Evolutionary conservation across 2,797 vertebrate genomes (phyloP).

Genomic region (Syngnathus acus): DNA sequence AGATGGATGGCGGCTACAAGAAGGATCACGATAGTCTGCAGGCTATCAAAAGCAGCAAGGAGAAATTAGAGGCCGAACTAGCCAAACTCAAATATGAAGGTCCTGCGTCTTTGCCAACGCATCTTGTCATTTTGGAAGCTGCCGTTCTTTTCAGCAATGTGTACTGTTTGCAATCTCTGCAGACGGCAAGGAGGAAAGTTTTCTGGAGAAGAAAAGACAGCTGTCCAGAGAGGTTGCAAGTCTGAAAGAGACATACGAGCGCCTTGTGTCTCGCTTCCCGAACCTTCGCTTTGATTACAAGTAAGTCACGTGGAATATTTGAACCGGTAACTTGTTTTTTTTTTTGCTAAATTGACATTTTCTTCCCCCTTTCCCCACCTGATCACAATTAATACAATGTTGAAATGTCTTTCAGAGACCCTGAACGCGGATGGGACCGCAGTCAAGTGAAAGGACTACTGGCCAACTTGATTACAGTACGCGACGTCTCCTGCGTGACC

Average conservation of each 20-base stretch:
- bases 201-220: constrained; percentile 73
- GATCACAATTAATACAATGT: not conserved
- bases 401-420: constrained; percentile 65
- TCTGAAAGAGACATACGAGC: constrained; percentile 77
- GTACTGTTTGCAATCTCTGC: not conserved
- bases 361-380: too few relatives aligned
- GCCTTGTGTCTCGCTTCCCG: constrained; percentile 78
- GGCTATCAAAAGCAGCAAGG: constrained; percentile 67
- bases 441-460: constrained; percentile 83
- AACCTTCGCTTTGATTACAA: constrained; percentile 86
- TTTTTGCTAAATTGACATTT: too few relatives aligned
- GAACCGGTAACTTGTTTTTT: too few relatives aligned
- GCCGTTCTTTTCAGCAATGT: not conserved
- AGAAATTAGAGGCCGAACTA: constrained; percentile 77
- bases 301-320: constrained; percentile 61
- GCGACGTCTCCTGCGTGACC: constrained; percentile 76
- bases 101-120: constrained; percentile 30
- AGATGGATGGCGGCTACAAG: constrained; percentile 84
- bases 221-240: constrained; percentile 66
- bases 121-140: not conserved
- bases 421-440: constrained; percentile 83
- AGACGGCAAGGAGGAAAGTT: constrained; percentile 80
- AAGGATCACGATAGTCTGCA: constrained; percentile 78
- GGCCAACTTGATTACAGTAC: constrained; percentile 79
- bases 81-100: constrained; percentile 85